Evolutionary conservation across 1,140 invertebrate species (phyloP), one percentile per base, ranked within the genome.

Genomic region (Steinernema khuongi): DNA sequence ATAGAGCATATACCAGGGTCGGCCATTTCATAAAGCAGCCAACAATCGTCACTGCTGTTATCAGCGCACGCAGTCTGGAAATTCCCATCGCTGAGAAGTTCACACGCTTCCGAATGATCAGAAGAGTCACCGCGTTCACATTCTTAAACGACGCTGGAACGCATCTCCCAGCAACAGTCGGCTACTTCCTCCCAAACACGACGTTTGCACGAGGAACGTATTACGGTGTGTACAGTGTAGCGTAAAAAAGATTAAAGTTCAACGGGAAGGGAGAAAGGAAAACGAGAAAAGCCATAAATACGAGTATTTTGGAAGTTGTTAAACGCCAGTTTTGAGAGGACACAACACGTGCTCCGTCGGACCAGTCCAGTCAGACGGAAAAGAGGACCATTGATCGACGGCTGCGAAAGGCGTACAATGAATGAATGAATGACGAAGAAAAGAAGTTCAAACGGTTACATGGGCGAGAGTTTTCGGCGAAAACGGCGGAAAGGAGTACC

Each of bases 51-150:
- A n/a, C 36, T 41, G n/a, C 36, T 41, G 7, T 41, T 41, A 26
- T 60, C 50, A 60, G 50, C 36, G n/a, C 36, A 41, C n/a, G 36
- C 50, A 60, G 50, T 17, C 22, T 26, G 11, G 22, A 60, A 60
- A 26, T 60, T 60, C 50, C 50, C 50, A 60, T 60, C 11, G 50
- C 11, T 60, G 50, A 60, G 50, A 60, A 60, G 50, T 60, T 60
- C 50, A 17, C 50, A 60, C 50, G 22, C 50, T 17, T 60, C 50
- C 36, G 36, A 11, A 60, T 60, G 50, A 60, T 60, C 50, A 26
- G 50, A 14, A 22, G 11, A 60, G 11, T 22, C 11, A 26, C 22
- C 22, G 4, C 11, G 11, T 60, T 26, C 50, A 60, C 50, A 60
- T 60, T n/a, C 22, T 60, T 60, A 60, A 60, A 60, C 36, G 36